These are phyloP conservation scores for Caenorhabditis japonica DNA, from an alignment of 2,888 invertebrate species.

Conservation along the genomic window DNA sequence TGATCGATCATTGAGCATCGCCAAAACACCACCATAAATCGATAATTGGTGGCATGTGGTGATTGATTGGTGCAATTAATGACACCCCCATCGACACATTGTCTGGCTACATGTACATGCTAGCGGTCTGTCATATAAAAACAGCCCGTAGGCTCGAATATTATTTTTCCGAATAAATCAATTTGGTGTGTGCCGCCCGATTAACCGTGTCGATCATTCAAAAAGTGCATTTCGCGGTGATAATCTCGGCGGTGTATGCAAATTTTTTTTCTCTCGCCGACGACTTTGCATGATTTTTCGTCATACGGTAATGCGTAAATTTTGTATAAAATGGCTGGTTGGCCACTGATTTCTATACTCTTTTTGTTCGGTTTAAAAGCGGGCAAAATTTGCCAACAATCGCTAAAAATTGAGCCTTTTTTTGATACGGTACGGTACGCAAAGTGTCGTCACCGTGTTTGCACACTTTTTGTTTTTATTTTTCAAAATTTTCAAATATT, in stretches of 20 bases:
- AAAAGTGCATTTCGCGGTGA: conserved; percentile 32
- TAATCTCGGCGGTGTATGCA: no score
- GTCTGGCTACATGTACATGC: no score
- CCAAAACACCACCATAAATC: neutral
- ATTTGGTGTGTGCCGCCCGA: conserved; percentile 34
- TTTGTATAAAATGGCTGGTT: no score
- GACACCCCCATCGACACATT: conserved; percentile 6
- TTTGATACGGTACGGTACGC: neutral
- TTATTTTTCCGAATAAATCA: no score
- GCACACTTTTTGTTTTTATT: neutral
- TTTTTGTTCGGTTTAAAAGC: neutral
- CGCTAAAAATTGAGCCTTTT: no score
- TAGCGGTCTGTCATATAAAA: no score
- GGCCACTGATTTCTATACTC: no score
- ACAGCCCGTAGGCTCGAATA: no score
- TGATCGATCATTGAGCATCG: no score
- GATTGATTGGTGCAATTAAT: neutral
- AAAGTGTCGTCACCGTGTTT: conserved; percentile 4
- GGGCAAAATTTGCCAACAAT: neutral
- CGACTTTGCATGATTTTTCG: no score
- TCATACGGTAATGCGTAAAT: no score
- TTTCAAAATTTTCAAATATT: conserved; percentile 1
- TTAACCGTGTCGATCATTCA: conserved; percentile 24
- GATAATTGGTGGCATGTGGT: neutral
- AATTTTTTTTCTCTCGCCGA: no score